Base-by-base conservation (phyloP, 2,797 vertebrate genomes). In the Natrix natrix region DNA sequence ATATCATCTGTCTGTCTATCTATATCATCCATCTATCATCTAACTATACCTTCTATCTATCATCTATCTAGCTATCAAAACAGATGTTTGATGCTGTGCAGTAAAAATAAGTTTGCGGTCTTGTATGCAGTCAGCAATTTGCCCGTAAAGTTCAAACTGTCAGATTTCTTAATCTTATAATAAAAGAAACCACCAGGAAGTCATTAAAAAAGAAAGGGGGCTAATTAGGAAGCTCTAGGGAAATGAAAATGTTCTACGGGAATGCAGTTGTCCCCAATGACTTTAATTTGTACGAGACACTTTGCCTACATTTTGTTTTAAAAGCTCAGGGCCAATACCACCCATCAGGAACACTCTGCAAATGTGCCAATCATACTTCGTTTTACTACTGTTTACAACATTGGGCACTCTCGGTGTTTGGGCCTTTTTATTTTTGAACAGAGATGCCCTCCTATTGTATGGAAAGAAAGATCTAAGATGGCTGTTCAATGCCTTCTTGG, bases 131-230 rank as follows among this genome's bases (percentile, higher is more conserved):
- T 59, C 56, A 24, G 26, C 26, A 93, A 95, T 96, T 94, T 95
- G 96, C 96, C 94, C 94, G 92, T 94, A 95, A 24, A 94, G 69
- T 93, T 96, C 95, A 91, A 90, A 96, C 96, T 95, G 96, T 96
- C 95, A 95, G 92, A 96, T 91, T 28, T 59, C 78, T 89, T 89
- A 87, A 91, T 37, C 83, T 26, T 83, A 74, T 86, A 89, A 57
- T 32, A 57, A 74, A 89, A 61, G 52, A 37, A 89, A 86, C 56
- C 56, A 60, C 13, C 55, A 54, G 28, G 48, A 63, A 90, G n/a
- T 52, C 28, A 32, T 92, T 92, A 83, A 83, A 92, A 63, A 11
- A 43, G 37, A 55, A 13, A 24, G n/a, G 83, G 87, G 57, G 55
- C 88, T 43, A 22, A 55, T 54, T 90, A 8, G 69, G 63, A 90